phyloP scores from a whole-genome alignment of 2,888 invertebrate genomes.

The Caenorhabditis sp. region DNA sequence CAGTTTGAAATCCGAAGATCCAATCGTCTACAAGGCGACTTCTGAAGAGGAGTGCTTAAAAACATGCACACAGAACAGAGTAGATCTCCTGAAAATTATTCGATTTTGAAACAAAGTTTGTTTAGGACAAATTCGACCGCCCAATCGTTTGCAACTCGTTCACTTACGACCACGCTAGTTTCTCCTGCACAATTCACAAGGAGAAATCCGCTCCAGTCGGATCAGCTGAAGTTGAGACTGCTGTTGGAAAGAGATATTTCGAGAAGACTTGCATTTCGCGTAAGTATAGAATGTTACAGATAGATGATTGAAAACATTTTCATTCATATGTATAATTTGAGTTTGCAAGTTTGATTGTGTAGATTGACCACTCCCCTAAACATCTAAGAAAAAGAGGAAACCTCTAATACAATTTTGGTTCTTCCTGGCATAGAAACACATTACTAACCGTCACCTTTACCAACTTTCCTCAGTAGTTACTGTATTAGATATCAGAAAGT shows the following conservation, averaged over 20 bases:
- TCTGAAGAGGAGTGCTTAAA: constrained; percentile 78
- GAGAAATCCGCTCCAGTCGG: constrained; percentile 76
- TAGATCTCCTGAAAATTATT: constrained; percentile 47
- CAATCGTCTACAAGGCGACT: constrained; percentile 73
- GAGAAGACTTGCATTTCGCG: constrained; percentile 82
- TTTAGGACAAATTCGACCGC: constrained; percentile 72
- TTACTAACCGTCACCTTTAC: no score
- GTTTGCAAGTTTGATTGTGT: no score
- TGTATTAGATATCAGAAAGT: no score
- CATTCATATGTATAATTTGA: no score
- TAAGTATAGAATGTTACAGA: constrained; percentile 45
- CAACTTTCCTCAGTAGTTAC: no score
- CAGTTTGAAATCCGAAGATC: constrained; percentile 55
- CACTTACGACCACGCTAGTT: constrained; percentile 76
- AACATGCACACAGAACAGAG: constrained; percentile 76
- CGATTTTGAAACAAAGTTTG: neutral
- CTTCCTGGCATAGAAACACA: no score
- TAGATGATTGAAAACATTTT: neutral
- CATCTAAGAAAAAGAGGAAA: no score
- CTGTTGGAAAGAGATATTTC: constrained; percentile 77
- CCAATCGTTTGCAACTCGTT: constrained; percentile 77
- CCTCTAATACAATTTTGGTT: no score
- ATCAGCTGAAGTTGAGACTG: constrained; percentile 50
- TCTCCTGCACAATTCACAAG: constrained; percentile 76
- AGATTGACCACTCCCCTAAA: no score